Conservation (phyloP, 1,140 invertebrate species). For the Drosophila novamexicana region DNA sequence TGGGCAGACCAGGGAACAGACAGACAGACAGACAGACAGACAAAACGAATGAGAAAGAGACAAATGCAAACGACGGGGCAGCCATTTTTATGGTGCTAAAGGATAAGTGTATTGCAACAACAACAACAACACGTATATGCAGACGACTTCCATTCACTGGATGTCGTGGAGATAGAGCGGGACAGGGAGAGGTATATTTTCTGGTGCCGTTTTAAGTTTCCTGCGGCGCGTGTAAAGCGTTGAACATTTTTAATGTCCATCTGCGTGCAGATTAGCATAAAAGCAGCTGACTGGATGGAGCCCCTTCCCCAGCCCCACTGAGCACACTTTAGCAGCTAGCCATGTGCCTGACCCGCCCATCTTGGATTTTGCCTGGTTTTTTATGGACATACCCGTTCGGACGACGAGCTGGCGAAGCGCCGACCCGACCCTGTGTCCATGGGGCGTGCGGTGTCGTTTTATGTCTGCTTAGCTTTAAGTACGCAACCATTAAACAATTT, state of each 20-base stretch:
- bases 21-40: conserved; percentile 16
- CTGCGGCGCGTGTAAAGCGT: conserved; percentile 63
- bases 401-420: not conserved
- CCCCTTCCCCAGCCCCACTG: too few species aligned
- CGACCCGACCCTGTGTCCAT: not conserved
- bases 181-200: not conserved
- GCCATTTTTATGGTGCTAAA: conserved; percentile 69
- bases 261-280: conserved; percentile 75
- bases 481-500: conserved; percentile 42
- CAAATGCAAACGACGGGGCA: conserved; percentile 68
- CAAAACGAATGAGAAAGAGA: conserved; percentile 41
- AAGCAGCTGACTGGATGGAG: conserved; percentile 34
- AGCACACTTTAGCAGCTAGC: too few species aligned
- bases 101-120: conserved; percentile 74
- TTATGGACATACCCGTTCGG: not conserved
- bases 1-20: conserved; percentile 21
- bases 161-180: not conserved
- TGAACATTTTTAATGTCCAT: conserved; percentile 79
- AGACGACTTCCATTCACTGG: conserved; percentile 16
- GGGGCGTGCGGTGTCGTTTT: conserved; percentile 47
- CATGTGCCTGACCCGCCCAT: too few species aligned
- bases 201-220: conserved; percentile 30
- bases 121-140: conserved; percentile 43
- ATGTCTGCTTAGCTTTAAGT: conserved; percentile 69
- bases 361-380: conserved; percentile 19